These are phyloP conservation scores for Heliconius melpomene DNA, from an alignment of 1,140 invertebrate genomes.

Conservation along the genomic window DNA sequence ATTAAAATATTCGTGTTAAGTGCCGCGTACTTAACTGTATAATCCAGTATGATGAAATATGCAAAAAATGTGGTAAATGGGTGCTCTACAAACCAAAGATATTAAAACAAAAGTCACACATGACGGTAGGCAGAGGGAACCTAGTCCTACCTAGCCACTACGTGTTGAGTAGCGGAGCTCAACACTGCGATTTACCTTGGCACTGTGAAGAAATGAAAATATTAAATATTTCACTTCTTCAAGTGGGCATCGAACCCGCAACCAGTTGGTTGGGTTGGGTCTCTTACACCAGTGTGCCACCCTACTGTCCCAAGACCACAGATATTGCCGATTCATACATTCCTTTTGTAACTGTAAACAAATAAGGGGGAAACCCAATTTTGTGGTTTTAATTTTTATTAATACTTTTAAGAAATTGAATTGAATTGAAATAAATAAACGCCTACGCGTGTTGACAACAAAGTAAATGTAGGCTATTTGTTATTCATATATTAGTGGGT, in stretches of 20 bases:
- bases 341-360: constrained; percentile 15
- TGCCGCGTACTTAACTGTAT: constrained; percentile 25
- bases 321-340: constrained; percentile 11
- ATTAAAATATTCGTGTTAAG: constrained; percentile 16
- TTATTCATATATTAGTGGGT: neutral
- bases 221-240: too few species aligned
- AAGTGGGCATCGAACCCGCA: too few species aligned
- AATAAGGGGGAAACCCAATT: constrained; percentile 1
- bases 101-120: neutral
- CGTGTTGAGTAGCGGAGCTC: too few species aligned
- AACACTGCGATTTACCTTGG: too few species aligned
- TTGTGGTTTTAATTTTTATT: neutral
- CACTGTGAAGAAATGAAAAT: too few species aligned
- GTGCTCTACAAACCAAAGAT: neutral
- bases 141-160: too few species aligned
- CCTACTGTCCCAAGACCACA: too few species aligned
- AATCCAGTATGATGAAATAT: constrained; percentile 2
- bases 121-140: too few species aligned
- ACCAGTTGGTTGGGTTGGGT: too few species aligned
- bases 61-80: constrained; percentile 10
- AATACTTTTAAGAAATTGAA: neutral
- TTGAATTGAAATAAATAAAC: neutral
- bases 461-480: neutral
- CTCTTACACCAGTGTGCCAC: too few species aligned
- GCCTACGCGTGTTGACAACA: neutral